Base-by-base conservation (phyloP, 1,140 invertebrate species). In the Tenebrio molitor region DNA sequence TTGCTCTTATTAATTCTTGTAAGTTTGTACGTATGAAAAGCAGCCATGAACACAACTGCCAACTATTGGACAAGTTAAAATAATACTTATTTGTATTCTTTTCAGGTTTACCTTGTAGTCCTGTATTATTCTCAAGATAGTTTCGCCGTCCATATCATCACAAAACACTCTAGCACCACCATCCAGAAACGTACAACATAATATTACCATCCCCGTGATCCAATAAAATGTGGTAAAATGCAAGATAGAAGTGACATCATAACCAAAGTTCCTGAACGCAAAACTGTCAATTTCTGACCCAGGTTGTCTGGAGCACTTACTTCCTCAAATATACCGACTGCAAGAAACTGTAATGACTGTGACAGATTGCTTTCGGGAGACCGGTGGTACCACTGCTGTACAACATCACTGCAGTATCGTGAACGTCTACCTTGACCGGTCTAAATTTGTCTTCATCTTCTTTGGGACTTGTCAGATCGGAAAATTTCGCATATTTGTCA, bases 311-410 rank as follows among this genome's bases (percentile, higher is more conserved):
- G 12, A 39, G 12, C 12, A 39, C 3, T 17, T 21, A 21, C 17
- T 8, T 21, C 21, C 10, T n/a, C 19, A 50, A n/a, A 10, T 50
- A 6, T 17, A 17, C n/a, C 44, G 21, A 4, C n/a, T 21, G 44
- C 12, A 58, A 29, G 15, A 58, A 29, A 58, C 21, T 29, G 12
- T 78, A 73, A 73, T 93, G 91, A 1, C 89, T 89, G 1, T 92
- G 76, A 78, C 90, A 87, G 0, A 92, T 91, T 8, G 91, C 91
- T 82, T 94, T 94, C 0, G 92, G 91, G 23, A 88, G 81, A 34
- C 91, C 91, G 34, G 91, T 93, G 1, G 91, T 92, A 2, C 92
- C 92, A 76, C 91, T 92, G 0, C 91, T 87, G 69, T 81, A 85
- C 6, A 86, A 36, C 10, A 87, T 80, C 0, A 80, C 39, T 2